A percentile compares a stretch with the other conserved stretches of the same genome.
These are phyloP conservation scores for Enteromius argenteus DNA, from an alignment of 2,797 vertebrate species.

Conservation along the genomic window DNA sequence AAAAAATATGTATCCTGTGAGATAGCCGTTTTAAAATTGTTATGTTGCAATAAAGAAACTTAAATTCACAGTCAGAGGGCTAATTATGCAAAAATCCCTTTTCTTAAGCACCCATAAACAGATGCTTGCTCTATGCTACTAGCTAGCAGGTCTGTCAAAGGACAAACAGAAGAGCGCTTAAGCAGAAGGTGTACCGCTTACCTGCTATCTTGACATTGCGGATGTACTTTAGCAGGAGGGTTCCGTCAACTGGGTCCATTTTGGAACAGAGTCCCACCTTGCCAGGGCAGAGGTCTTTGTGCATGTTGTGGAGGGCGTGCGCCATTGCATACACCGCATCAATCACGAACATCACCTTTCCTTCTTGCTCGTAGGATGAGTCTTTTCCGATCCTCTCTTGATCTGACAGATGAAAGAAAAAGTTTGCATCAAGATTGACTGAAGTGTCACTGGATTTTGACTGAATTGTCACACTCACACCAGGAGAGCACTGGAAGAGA, in stretches of 20 bases:
- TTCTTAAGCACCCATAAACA: constrained; percentile 37
- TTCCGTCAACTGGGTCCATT: constrained; percentile 94
- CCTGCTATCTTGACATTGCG: constrained; percentile 94
- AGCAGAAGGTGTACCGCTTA: constrained; percentile 61
- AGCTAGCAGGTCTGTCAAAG: background rate
- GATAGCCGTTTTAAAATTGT: constrained; percentile 16
- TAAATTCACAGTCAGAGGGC: constrained; percentile 17
- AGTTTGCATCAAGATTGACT: background rate
- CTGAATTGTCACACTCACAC: background rate
- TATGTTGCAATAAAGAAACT: constrained; percentile 13
- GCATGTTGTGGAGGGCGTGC: constrained; percentile 94
- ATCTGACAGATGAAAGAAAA: constrained; percentile 75
- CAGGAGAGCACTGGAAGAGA: background rate
- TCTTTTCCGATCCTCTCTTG: constrained; percentile 95
- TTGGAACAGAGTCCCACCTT: constrained; percentile 89
- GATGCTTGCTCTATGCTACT: background rate
- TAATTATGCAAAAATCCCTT: constrained; percentile 31
- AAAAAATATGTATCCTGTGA: constrained; percentile 7
- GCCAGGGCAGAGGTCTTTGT: constrained; percentile 90
- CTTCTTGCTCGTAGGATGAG: constrained; percentile 94
- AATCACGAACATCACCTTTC: constrained; percentile 97
- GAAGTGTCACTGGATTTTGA: background rate
- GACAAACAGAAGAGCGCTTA: background rate
- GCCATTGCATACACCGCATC: constrained; percentile 97
- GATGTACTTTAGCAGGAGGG: constrained; percentile 94